Base-by-base conservation (phyloP, 2,888 invertebrate genomes). In the Cinara cedri region DNA sequence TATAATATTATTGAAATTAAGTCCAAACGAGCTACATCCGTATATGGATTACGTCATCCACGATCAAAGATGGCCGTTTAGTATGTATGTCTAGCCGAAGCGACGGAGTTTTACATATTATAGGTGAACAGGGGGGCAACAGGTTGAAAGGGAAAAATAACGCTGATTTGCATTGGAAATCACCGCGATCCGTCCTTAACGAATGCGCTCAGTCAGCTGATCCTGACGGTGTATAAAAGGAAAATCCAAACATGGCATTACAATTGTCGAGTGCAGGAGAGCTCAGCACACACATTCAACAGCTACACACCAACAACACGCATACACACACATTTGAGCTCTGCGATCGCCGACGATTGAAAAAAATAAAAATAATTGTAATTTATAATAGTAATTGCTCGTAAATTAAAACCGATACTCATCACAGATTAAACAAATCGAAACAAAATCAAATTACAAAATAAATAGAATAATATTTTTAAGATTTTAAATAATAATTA, bases 71-170 rank as follows among this genome's bases (percentile, higher is more conserved):
- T 78, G 78, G 78, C 68, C 46, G 78, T 49, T 55, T 49, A 34
- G 49, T 76, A 26, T 49, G 34, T 44, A 44, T 44, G 68, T 78
- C 78, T 78, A 78, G 70, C 78, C 78, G 68, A 42, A 60, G 51
- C 68, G 26, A 60, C 62, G 49, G 34, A 10, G 10, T 70, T 78
- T 70, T 68, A 70, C 68, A 78, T 62, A 78, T 55, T 54, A 60
- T 60, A 68, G 68, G 68, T 57, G 76, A 76, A 14, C n/a, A 1
- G 49, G 70, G 21, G 42, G 68, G 34, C 57, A 42, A 62, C 68
- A 78, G 68, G 78, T 70, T 78, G 78, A 78, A 78, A 78, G 78
- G 78, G 78, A 78, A 78, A 78, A 78, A 78, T 60, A 78, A 78
- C 51, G 13, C 34, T 78, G 16, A 78, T 78, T 78, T 78, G 78